Base-by-base conservation (phyloP, 1,140 invertebrate species). In the Drosophila lini region DNA sequence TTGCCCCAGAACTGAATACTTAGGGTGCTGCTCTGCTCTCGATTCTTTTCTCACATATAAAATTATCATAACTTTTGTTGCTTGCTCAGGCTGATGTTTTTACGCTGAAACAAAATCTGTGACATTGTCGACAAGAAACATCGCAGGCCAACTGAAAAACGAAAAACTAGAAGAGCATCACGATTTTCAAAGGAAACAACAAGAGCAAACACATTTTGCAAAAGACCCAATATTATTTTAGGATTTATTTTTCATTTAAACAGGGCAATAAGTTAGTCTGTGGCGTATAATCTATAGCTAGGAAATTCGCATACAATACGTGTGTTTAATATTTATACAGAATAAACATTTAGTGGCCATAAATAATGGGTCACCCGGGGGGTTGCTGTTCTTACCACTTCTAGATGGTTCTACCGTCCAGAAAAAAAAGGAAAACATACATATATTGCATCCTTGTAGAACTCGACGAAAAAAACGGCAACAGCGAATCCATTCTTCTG, bases 81-180 rank as follows among this genome's bases (percentile, higher is more conserved):
- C 28, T n/a, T 48, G 45, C 56, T 53, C 56, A 16, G 76, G 53
- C 32, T 50, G 42, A 45, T 57, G 60, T 47, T 73, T 55, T 52
- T 22, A 48, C 59, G 64, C 53, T 88, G 84, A 88, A 88, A 88
- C 83, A 89, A 67, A 80, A 88, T 88, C 83, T 88, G 80, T 61
- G 84, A 88, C 85, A 86, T 76, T 86, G 82, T 68, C 79, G 65
- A 78, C 70, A 64, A 80, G 75, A 84, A 38, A 55, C 52, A 81
- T 84, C 80, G 74, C 59, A 10, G 16, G 36, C 32, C 40, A 70
- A 38, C 64, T 65, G 48, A 67, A 42, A 57, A 57, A 70, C 68
- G 58, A 69, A 42, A 59, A 75, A 70, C 56, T 61, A 56, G 47
- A 64, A 58, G 52, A 64, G 50, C 57, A 34, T 57, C 53, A 38